Evolutionary conservation across 1,140 invertebrate species (phyloP), one percentile per base, ranked within the genome.

Genomic region (Diachasmimorpha longicaudata): DNA sequence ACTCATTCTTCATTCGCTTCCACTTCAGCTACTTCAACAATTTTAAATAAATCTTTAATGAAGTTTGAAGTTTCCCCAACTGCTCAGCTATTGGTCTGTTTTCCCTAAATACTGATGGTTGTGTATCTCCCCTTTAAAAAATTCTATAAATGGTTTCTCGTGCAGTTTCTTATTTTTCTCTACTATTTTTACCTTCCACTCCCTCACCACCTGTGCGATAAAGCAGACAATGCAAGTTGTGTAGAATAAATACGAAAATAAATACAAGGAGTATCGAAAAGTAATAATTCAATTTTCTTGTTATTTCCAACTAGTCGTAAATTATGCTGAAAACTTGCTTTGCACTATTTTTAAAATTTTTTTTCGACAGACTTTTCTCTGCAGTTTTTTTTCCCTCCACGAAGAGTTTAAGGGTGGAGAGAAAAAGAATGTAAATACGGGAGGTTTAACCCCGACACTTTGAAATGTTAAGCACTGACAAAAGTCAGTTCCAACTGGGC

Each of bases 401-500:
- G 66, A 31, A n/a, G 39, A 39, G 67, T 67, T 67, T 67, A 67
- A 31, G 10, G 10, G 11, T 25, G 0, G n/a, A 39, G 39, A 69
- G 19, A n/a, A 39, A 42, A 39, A 21, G 19, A 39, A 69, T 69
- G 67, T 69, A 21, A 69, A 69, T 55, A 55, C 48, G n/a, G 44
- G 19, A 66, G 25, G 58, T 25, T 66, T 68, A 23, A 9, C 37
- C 58, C 58, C 16, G n/a, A 42, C 46, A 72, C 70, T 76, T 39
- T 72, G 37, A 36, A 69, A 23, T 44, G 8, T 52, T 63, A 71
- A 77, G 71, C 39, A 74, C 72, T 67, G 48, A 31, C 36, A 71
- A 69, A 78, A 78, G 77, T 78, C 77, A 78, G 63, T 75, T 78
- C 67, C 55, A 75, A 78, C 72, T 71, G 68, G 74, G 73, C 68